A percentile compares a stretch with the other conserved stretches of the same genome.
Conservation (phyloP, 1,140 invertebrate genomes). For the Anthonomus grandis region DNA sequence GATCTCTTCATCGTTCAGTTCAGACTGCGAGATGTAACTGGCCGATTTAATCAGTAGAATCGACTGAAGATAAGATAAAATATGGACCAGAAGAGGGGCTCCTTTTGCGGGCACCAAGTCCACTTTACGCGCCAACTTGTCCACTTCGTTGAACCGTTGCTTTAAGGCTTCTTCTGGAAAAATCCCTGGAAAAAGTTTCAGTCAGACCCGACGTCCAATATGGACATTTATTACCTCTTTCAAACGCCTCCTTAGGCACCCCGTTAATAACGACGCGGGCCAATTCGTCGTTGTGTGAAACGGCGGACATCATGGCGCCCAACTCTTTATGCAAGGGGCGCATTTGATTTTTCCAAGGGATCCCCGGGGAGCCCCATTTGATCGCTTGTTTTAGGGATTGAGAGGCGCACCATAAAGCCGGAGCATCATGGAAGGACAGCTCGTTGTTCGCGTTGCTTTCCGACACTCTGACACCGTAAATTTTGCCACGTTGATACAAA, state of each 20-base stretch:
- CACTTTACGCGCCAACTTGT: conserved; percentile 67
- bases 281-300: conserved; percentile 62
- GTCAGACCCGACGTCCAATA: neutral
- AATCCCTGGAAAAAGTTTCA: conserved; percentile 54
- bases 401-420: conserved; percentile 88
- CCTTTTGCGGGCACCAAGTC: conserved; percentile 78
- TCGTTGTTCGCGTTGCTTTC: conserved; percentile 54
- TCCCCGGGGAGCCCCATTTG: conserved; percentile 54
- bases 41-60: conserved; percentile 63
- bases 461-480: conserved; percentile 1
- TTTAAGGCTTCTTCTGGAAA: conserved; percentile 80
- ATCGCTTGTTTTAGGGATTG: conserved; percentile 78
- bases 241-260: conserved; percentile 71
- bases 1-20: conserved; percentile 65
- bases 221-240: conserved; percentile 52
- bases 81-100: conserved; percentile 73
- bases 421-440: conserved; percentile 73
- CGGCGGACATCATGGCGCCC: conserved; percentile 61
- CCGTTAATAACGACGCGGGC: conserved; percentile 68
- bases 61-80: conserved; percentile 85
- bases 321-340: conserved; percentile 75
- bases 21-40: conserved; percentile 63
- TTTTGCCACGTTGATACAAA: conserved; percentile 8
- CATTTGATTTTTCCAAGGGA: conserved; percentile 56
- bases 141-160: conserved; percentile 78